Base-by-base conservation (phyloP, 2,797 vertebrate species). In the Pseudotriccus pelzelni region DNA sequence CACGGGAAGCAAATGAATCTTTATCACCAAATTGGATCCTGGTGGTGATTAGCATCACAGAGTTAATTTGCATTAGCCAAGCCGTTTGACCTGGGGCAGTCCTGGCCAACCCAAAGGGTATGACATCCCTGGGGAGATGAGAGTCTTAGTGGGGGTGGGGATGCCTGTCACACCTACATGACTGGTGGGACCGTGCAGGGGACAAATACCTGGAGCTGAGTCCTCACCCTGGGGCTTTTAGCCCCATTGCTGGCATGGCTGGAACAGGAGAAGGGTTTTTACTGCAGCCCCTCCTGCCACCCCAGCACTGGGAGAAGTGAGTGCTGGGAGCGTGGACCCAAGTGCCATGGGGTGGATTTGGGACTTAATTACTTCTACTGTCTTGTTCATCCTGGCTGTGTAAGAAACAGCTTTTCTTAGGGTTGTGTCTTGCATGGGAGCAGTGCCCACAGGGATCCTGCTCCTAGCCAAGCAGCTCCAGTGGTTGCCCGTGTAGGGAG, bases 321-420 rank as follows among this genome's bases (percentile, higher is more conserved):
- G n/a, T 0, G 0, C 19, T 3, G 3, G 41, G 34, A 81, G n/a
- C 34, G 34, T 1, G 6, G 59, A 36, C 37, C 17, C 60, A 47
- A 53, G n/a, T 1, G 1, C 37, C 24, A 16, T 6, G 0, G 0
- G 8, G 30, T 47, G 46, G 24, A 59, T 84, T 62, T 0, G 0
- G 49, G 41, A 17, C 14, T 78, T 39, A 24, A 43, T 67, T 89
- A 21, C 10, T 85, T 39, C n/a, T 86, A 34, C 69, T 0, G 3
- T 22, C n/a, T 66, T 81, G 24, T 36, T 74, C 46, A 49, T 47
- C 41, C 41, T 34, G 73, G 21, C 32, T 2, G 3, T 50, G 43
- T 53, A 49, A 47, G 53, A n/a, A 68, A 37, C 25, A 30, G 19
- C 28, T 74, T 83, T 73, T 4, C 0, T 53, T 62, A 34, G 63